Conservation (phyloP, 2,797 vertebrate genomes). For the Rachycentron canadum region DNA sequence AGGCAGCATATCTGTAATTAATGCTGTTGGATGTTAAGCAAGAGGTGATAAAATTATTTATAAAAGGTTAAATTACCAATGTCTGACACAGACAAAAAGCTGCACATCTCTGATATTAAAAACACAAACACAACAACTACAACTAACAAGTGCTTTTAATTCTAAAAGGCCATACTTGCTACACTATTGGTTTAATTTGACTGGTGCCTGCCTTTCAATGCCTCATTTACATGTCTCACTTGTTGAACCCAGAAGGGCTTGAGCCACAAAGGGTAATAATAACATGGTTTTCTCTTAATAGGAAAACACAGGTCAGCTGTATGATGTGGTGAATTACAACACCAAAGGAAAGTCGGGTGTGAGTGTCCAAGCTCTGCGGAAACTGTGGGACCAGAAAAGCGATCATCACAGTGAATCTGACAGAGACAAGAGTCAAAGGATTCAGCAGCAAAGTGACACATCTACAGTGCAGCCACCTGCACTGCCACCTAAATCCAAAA, state of each 20-base stretch:
- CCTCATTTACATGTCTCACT: slow-evolving; percentile 11
- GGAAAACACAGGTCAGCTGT: slow-evolving; percentile 74
- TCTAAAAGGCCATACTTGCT: not conserved
- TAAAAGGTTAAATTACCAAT: no score
- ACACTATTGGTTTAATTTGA: not conserved
- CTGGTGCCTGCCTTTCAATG: not conserved
- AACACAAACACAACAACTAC: not conserved
- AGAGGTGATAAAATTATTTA: no score
- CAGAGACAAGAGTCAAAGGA: not conserved
- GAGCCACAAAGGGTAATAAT: not conserved
- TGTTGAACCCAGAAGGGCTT: not conserved
- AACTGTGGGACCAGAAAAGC: slow-evolving; percentile 69
- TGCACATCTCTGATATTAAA: not conserved
- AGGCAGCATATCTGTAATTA: no score
- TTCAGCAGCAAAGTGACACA: slow-evolving; percentile 18
- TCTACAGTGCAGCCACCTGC: not conserved
- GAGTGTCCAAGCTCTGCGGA: slow-evolving; percentile 76
- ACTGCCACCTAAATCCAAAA: slow-evolving; percentile 62
- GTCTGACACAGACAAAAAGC: no score
- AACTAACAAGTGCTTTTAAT: not conserved
- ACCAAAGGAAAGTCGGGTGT: slow-evolving; percentile 45
- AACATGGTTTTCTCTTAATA: slow-evolving; percentile 38
- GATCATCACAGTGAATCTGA: not conserved
- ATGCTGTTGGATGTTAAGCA: no score
- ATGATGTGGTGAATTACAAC: slow-evolving; percentile 80